phyloP scores from a whole-genome alignment of 2,888 invertebrate species.

The Deilephila porcellus region DNA sequence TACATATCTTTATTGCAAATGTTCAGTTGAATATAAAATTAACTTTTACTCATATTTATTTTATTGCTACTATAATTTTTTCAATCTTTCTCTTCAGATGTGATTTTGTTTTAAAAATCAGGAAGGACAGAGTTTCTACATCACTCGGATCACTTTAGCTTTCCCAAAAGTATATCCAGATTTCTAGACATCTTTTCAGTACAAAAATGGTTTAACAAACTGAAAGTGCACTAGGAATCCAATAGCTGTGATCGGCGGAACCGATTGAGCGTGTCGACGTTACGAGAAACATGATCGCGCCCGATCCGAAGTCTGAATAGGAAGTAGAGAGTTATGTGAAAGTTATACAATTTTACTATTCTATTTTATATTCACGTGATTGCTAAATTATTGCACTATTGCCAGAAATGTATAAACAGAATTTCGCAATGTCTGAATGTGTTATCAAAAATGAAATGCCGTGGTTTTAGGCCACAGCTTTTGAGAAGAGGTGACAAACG shows the following conservation, averaged over 20 bases:
- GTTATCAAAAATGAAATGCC: no score
- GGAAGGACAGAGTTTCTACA: no score
- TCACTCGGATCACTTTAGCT: not conserved
- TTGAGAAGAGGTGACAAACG: no score
- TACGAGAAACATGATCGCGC: constrained; percentile 34
- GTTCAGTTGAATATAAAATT: no score
- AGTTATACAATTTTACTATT: constrained; percentile 34
- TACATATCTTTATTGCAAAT: no score
- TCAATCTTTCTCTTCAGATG: no score
- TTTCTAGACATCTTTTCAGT: no score
- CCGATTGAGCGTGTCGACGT: constrained; percentile 30
- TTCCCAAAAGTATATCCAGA: not conserved
- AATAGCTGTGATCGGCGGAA: constrained; percentile 24
- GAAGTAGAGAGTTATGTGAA: constrained; percentile 37
- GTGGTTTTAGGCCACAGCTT: no score
- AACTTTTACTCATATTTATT: no score
- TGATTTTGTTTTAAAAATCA: no score
- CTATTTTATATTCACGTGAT: constrained; percentile 22
- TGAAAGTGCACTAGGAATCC: constrained; percentile 26
- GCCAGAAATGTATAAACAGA: not conserved
- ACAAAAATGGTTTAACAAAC: constrained; percentile 20
- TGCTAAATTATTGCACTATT: constrained; percentile 8
- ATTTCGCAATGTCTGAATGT: not conserved
- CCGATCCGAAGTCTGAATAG: constrained; percentile 31
- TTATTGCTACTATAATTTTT: no score